Base-by-base conservation (phyloP, 2,888 invertebrate species). In the Oligia latruncula region DNA sequence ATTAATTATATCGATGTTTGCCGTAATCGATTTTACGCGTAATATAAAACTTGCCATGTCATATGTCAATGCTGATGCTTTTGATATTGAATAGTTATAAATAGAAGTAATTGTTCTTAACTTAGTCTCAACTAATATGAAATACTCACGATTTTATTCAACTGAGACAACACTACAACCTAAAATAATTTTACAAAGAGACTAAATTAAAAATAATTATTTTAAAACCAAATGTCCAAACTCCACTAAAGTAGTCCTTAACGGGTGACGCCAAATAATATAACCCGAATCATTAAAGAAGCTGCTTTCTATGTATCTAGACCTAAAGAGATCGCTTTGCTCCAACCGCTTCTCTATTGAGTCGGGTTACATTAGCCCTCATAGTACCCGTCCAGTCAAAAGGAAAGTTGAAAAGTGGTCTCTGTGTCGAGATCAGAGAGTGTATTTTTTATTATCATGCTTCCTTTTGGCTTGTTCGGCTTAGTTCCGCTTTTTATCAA, bases 321-420 rank as follows among this genome's bases (percentile, higher is more conserved):
- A 90, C 91, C 81, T 92, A 88, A 91, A 89, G 71, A 82, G 77
- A 87, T 88, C 82, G 93, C 93, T 92, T 93, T 82, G 84, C 90
- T 88, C 85, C 85, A 84, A 82, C 90, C 60, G 83, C 92, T 94
- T 92, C 89, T 90, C 77, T 78, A 92, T 90, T 91, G 90, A 91
- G 89, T 87, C 92, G 91, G 91, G 91, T 93, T 91, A 91, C 86
- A 91, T 92, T 90, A 88, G 86, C 87, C 89, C 87, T 81, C 87
- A 75, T 83, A 85, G 80, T 89, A 89, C 93, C 94, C 96, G 95
- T 95, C 95, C 95, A 91, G 92, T 92, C 90, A 92, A 92, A 93
- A 92, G 90, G 91, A 90, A 89, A 83, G 71, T 88, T 88, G 73
- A 67, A 88, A 82, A 73, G 72, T 82, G 82, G 76, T 71, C 79